phyloP scores from a whole-genome alignment of 37 sponge, comb jelly and placozoan species.

The Diacarnus erythraeanus region DNA sequence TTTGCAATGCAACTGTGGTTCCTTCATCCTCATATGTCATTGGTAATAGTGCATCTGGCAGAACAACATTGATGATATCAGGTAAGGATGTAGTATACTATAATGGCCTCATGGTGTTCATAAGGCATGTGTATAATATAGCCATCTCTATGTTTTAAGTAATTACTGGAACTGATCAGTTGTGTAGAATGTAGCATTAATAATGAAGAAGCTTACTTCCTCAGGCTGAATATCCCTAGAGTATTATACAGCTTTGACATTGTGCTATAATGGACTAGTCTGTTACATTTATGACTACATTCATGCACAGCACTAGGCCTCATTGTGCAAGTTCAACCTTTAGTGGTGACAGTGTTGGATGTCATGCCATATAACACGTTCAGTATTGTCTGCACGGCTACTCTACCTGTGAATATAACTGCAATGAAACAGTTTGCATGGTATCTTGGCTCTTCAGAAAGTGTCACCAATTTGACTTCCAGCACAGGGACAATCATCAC shows the following conservation, averaged over 20 bases:
- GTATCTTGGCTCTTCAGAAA: neutral
- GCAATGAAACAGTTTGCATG: conserved; percentile 1
- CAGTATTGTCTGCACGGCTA: conserved; percentile 13
- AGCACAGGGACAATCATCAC: neutral
- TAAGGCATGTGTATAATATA: too few species aligned
- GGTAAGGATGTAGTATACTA: too few species aligned
- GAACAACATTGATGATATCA: neutral
- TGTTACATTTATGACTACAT: neutral
- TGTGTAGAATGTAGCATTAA: too few species aligned
- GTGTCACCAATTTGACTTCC: neutral
- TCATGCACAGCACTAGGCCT: neutral
- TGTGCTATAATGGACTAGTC: too few species aligned
- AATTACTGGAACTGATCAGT: too few species aligned
- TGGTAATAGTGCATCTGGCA: neutral
- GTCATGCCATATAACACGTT: conserved; percentile 13
- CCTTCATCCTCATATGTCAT: conserved; percentile 9
- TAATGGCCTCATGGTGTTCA: too few species aligned
- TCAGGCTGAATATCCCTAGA: too few species aligned
- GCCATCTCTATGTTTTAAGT: too few species aligned
- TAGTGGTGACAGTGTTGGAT: conserved; percentile 4
- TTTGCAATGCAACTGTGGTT: conserved; percentile 18
- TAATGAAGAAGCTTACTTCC: too few species aligned
- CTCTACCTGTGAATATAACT: conserved; percentile 8
- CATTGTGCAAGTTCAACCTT: neutral
- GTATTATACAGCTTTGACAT: too few species aligned